Conservation (phyloP, 2,797 vertebrate species). For the Acrossocheilus fasciatus region DNA sequence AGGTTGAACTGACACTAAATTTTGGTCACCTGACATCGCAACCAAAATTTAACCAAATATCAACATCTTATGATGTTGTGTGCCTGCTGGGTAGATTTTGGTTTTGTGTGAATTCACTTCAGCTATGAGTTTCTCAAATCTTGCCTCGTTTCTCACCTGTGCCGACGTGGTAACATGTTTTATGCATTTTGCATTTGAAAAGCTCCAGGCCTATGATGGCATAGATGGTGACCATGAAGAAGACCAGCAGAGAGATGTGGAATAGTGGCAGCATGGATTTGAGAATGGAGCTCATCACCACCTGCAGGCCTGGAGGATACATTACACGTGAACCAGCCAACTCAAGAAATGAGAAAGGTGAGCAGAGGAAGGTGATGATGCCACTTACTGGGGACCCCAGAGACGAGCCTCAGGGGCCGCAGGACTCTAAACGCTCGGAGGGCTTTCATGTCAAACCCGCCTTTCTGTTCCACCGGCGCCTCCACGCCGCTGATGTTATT, state of each 20-base stretch:
- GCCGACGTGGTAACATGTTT: constrained; percentile 88
- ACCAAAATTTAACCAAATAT: background rate
- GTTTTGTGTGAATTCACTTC: background rate
- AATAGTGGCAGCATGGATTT: constrained; percentile 93
- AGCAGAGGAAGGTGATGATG: background rate
- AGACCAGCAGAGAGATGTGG: constrained; percentile 93
- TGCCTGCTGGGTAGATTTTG: background rate
- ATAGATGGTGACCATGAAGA: constrained; percentile 96
- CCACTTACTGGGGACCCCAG: constrained; percentile 91
- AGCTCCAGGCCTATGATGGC: constrained; percentile 96
- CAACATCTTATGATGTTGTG: background rate
- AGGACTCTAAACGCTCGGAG: constrained; percentile 91
- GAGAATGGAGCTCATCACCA: constrained; percentile 94
- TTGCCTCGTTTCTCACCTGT: constrained; percentile 70
- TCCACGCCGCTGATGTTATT: constrained; percentile 84
- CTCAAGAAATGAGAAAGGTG: background rate
- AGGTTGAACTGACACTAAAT: background rate
- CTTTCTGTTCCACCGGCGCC: constrained; percentile 84
- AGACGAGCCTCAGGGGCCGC: constrained; percentile 90
- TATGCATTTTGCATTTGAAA: constrained; percentile 98
- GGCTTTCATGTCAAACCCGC: constrained; percentile 92
- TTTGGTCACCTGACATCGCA: background rate
- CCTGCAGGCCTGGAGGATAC: constrained; percentile 85
- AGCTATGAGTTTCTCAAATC: background rate
- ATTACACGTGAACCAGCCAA: background rate